phyloP scores from a whole-genome alignment of 92 coral and sea anemone species.

The Desmophyllum pertusum region DNA sequence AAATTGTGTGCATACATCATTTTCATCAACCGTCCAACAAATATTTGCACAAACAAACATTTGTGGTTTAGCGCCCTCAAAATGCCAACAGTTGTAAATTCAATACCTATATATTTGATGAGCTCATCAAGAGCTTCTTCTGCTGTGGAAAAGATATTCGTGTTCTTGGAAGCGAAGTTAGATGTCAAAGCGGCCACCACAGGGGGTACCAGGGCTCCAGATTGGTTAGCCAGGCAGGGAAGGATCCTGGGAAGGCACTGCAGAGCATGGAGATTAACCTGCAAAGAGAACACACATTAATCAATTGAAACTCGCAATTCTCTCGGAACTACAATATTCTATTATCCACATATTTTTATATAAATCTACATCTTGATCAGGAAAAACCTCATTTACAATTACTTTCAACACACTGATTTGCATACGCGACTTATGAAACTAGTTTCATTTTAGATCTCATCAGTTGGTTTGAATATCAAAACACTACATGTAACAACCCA shows the following conservation, averaged over 20 bases:
- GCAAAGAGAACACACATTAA: slow-evolving; percentile 1
- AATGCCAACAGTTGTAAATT: background rate
- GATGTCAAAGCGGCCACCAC: slow-evolving; percentile 80
- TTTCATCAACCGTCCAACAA: too few relatives aligned
- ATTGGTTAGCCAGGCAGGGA: slow-evolving; percentile 74
- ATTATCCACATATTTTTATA: background rate
- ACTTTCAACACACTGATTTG: too few relatives aligned
- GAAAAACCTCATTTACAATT: too few relatives aligned
- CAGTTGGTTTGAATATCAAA: too few relatives aligned
- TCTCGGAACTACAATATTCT: background rate
- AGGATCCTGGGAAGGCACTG: slow-evolving; percentile 83
- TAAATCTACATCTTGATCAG: too few relatives aligned
- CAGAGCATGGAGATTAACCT: slow-evolving; percentile 94
- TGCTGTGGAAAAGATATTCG: slow-evolving; percentile 74
- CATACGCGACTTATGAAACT: too few relatives aligned
- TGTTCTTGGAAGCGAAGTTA: slow-evolving; percentile 94
- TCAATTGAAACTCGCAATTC: background rate
- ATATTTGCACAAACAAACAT: too few relatives aligned
- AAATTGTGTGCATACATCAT: too few relatives aligned
- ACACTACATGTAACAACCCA: too few relatives aligned
- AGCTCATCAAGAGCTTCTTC: slow-evolving; percentile 79
- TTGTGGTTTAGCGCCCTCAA: background rate
- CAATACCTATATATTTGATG: slow-evolving; percentile 76
- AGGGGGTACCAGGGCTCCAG: slow-evolving; percentile 79
- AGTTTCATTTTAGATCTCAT: too few relatives aligned